Conservation (phyloP, 1,140 invertebrate genomes). For the Armadillidium nasatum region DNA sequence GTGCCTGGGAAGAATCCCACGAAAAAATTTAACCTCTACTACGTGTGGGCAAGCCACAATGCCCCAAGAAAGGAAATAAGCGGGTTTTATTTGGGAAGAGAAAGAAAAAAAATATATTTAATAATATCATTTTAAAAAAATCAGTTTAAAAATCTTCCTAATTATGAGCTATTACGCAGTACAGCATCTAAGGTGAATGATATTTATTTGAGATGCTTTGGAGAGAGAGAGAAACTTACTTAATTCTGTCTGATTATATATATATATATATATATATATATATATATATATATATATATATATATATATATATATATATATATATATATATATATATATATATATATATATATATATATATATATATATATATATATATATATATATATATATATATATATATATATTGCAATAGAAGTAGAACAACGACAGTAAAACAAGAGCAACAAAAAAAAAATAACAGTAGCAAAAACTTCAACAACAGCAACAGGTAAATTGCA, state of each 20-base stretch:
- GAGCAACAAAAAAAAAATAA: too few species aligned
- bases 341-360: constrained; percentile 37
- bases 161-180: not conserved
- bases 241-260: too few species aligned
- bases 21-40: not conserved
- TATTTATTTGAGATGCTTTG: not conserved
- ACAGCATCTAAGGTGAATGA: not conserved
- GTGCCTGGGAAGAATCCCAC: not conserved
- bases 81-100: not conserved
- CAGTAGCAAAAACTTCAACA: too few species aligned
- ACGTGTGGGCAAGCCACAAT: not conserved
- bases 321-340: not conserved
- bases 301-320: not conserved
- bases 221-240: not conserved
- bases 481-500: too few species aligned
- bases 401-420: not conserved
- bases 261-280: too few species aligned
- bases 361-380: constrained; percentile 33
- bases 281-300: too few species aligned
- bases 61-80: constrained; percentile 1
- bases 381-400: constrained; percentile 33
- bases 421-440: too few species aligned
- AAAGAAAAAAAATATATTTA: not conserved
- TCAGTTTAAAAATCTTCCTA: not conserved
- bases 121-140: not conserved